Evolutionary conservation across 2,113 vertebrate genomes (phyloP), one percentile per base, ranked within the genome.

Genomic region (Cyprinodon tularosa): DNA sequence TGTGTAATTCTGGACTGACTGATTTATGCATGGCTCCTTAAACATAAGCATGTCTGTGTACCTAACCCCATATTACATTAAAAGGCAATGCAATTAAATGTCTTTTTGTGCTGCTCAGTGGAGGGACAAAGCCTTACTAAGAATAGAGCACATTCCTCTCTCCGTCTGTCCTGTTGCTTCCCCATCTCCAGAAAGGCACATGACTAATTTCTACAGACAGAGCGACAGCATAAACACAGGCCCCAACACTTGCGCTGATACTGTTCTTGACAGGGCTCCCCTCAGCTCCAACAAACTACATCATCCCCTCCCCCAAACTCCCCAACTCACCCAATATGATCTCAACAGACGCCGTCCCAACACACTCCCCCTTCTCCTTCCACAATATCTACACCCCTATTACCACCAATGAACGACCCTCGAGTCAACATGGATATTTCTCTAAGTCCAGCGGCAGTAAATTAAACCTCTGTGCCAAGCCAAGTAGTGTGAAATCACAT

Each of bases 401-500:
- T 73, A 69, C 71, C 37, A 72, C 80, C 78, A 66, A 76, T 50
- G 14, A 81, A 73, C 84, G 70, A 68, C 68, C 59, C 72, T n/a
- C 4, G 20, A 80, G 83, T 91, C 87, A 76, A 73, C 72, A 71
- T 50, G 66, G 78, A 90, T 91, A 85, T 86, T 82, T 66, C 85
- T 89, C 77, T 4, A 67, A 81, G 81, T 90, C 80, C 90, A 76
- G 85, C 72, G 12, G 85, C 83, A 77, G 77, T 86, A 88, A 89
- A 91, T 92, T 84, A 85, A 90, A 88, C 87, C 80, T 86, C 74
- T 77, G 61, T 81, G 84, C 81, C 74, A 78, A 84, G 66, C 78
- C 81, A 89, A 88, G 80, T 81, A 83, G 86, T 90, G 83, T 90
- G 90, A 91, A 93, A 91, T 92, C 89, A 84, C 84, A 89, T 92